Evolutionary conservation across 2,888 invertebrate genomes (phyloP).

Genomic region (Sesia apiformis): DNA sequence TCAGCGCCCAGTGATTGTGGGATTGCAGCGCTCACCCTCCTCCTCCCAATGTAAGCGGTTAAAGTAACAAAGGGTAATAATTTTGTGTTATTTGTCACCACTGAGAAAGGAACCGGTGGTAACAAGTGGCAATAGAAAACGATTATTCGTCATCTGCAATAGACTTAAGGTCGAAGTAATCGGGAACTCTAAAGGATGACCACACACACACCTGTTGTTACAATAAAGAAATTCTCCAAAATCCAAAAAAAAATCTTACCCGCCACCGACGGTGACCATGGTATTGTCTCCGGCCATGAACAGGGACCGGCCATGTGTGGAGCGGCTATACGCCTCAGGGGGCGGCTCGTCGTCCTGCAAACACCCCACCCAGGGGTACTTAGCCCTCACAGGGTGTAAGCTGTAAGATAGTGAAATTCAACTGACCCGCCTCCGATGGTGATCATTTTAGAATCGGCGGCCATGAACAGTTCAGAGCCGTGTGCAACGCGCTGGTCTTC

Average conservation of each 20-base stretch:
- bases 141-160: too few species aligned
- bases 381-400: conserved; percentile 86
- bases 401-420: conserved; percentile 28
- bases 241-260: conserved; percentile 79
- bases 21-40: too few species aligned
- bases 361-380: conserved; percentile 96
- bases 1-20: too few species aligned
- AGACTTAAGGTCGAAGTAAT: too few species aligned
- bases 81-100: too few species aligned
- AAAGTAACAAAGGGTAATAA: too few species aligned
- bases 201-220: too few species aligned
- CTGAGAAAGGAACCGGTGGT: too few species aligned
- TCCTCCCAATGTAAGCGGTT: too few species aligned
- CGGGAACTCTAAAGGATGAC: too few species aligned
- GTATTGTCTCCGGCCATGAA: conserved; percentile 96
- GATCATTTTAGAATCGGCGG: conserved; percentile 95
- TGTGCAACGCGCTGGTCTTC: conserved; percentile 82
- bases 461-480: conserved; percentile 95
- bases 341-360: conserved; percentile 51
- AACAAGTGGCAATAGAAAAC: too few species aligned
- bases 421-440: conserved; percentile 96
- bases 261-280: conserved; percentile 96
- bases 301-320: conserved; percentile 85
- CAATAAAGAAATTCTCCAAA: too few species aligned
- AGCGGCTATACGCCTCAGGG: conserved; percentile 14